A percentile compares a stretch with the other conserved stretches of the same genome.
phyloP scores from a whole-genome alignment of 2,113 vertebrate genomes.

The human (Homo sapiens) region DNA sequence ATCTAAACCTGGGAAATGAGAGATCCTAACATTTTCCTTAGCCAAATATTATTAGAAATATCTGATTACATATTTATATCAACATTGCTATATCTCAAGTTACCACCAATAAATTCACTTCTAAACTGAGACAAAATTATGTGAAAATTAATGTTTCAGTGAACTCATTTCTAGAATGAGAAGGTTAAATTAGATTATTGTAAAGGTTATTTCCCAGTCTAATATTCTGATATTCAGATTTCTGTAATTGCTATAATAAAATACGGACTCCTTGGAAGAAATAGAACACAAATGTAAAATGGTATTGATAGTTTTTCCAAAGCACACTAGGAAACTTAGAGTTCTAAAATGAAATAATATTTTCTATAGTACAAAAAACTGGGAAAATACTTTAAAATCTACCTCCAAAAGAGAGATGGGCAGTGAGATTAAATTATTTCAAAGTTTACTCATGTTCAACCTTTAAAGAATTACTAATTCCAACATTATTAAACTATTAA shows the following conservation, averaged over 20 bases:
- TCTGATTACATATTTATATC: background rate
- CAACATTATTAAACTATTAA: constrained; percentile 10
- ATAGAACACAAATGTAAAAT: constrained; percentile 37
- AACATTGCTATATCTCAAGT: background rate
- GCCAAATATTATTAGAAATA: background rate
- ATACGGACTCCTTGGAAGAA: constrained; percentile 32
- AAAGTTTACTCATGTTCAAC: background rate
- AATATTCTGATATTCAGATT: constrained; percentile 37
- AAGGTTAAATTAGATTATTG: constrained; percentile 17
- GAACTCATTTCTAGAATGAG: constrained; percentile 49
- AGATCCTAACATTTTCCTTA: background rate
- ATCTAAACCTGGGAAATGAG: background rate
- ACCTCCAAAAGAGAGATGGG: background rate
- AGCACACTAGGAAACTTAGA: constrained; percentile 12
- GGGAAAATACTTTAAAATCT: background rate
- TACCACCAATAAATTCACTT: background rate
- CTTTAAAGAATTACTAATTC: constrained; percentile 7
- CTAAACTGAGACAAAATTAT: constrained; percentile 6
- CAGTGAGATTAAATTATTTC: background rate
- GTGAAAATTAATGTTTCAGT: constrained; percentile 28
- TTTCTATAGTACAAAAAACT: background rate
- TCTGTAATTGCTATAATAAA: constrained; percentile 35
- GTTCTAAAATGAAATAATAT: background rate
- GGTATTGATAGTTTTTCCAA: constrained; percentile 15
- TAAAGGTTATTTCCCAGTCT: constrained; percentile 15